Conservation (phyloP, 2,888 invertebrate species). For the Leptinotarsa rubiginosa region DNA sequence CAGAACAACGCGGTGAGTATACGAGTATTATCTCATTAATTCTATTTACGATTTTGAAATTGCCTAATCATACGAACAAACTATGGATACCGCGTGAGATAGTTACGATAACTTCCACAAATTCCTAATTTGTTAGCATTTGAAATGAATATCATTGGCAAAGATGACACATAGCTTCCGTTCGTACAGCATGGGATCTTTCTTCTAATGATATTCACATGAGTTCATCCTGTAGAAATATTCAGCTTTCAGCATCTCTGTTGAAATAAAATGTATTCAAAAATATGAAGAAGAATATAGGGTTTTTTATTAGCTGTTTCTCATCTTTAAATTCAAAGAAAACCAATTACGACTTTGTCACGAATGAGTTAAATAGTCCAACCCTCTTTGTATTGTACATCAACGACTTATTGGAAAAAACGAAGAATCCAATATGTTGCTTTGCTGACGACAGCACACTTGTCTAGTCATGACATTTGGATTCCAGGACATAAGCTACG, state of each 20-base stretch:
- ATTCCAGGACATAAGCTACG: no score
- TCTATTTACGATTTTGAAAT: neutral
- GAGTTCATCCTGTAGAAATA: neutral
- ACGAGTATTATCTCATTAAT: neutral
- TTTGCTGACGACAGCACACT: no score
- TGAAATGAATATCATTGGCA: neutral
- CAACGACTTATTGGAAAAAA: no score
- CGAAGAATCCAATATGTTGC: no score
- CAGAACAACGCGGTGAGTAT: neutral
- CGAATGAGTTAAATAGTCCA: no score
- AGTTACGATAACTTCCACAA: neutral
- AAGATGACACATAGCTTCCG: neutral
- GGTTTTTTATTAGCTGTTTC: no score
- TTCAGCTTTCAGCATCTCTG: neutral
- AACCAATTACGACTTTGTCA: no score
- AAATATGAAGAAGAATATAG: neutral
- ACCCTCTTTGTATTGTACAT: no score
- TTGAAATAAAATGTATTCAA: neutral
- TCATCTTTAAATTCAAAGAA: no score
- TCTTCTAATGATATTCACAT: neutral
- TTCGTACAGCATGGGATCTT: neutral
- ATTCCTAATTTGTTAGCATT: conserved; percentile 2
- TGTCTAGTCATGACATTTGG: no score
- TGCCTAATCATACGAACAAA: neutral
- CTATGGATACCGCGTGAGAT: neutral